These are phyloP conservation scores for Chrysolina haemoptera DNA, from an alignment of 2,888 invertebrate genomes.

Conservation along the genomic window DNA sequence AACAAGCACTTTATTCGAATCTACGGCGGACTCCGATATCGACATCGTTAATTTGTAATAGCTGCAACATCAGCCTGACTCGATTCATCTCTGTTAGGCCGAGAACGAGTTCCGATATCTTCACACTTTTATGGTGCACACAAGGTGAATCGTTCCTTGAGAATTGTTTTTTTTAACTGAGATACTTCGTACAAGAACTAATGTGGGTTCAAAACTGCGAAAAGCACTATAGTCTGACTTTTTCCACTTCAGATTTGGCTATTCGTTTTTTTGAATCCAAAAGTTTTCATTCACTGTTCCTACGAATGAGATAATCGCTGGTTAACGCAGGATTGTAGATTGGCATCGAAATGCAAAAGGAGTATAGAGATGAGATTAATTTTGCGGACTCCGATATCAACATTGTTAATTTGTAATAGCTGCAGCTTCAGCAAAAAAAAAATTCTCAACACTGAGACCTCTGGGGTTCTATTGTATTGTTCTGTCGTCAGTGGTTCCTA, in stretches of 20 bases:
- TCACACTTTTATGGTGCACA: conserved; percentile 1
- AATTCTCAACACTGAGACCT: too few species aligned
- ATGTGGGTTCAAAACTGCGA: not conserved
- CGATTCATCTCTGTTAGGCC: conserved; percentile 5
- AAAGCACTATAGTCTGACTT: not conserved
- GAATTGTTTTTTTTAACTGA: conserved; percentile 4
- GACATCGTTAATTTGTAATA: conserved; percentile 14
- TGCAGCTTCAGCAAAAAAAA: too few species aligned
- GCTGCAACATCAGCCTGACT: not conserved
- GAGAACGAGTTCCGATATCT: conserved; percentile 8
- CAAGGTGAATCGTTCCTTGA: not conserved
- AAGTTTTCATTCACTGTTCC: too few species aligned
- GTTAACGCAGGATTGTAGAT: too few species aligned
- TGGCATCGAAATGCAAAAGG: too few species aligned
- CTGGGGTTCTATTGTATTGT: too few species aligned
- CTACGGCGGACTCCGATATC: not conserved
- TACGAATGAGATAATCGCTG: too few species aligned
- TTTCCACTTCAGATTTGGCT: not conserved
- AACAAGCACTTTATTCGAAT: conserved; percentile 1
- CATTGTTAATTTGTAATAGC: too few species aligned
- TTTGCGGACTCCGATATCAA: too few species aligned
- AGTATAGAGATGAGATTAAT: too few species aligned
- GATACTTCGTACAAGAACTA: not conserved
- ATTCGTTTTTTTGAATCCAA: not conserved
- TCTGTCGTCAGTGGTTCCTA: too few species aligned